A percentile compares a stretch with the other conserved stretches of the same genome.
Conservation (phyloP, 2,888 invertebrate genomes). For the Chironomus tentans region DNA sequence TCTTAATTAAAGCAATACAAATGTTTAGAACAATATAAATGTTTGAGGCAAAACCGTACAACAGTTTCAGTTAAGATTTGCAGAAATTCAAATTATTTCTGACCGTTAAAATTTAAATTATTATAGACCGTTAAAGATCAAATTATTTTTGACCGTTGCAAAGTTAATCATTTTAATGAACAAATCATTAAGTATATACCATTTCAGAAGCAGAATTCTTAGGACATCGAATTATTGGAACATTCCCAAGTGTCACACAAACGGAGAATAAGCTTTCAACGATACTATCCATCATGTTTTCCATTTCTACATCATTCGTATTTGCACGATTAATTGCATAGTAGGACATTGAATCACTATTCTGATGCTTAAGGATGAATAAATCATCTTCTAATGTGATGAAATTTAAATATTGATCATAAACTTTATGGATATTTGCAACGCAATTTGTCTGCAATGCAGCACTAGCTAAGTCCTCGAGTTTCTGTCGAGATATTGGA, state of each 20-base stretch:
- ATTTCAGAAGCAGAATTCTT: constrained; percentile 97
- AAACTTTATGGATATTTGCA: constrained; percentile 89
- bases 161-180: too few species aligned
- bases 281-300: constrained; percentile 82
- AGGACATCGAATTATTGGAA: constrained; percentile 54
- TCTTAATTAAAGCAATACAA: too few species aligned
- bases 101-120: too few species aligned
- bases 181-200: too few species aligned
- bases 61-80: too few species aligned
- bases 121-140: too few species aligned
- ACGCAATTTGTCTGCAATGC: constrained; percentile 85
- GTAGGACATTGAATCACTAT: constrained; percentile 83
- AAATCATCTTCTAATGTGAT: constrained; percentile 96
- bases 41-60: too few species aligned
- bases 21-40: too few species aligned
- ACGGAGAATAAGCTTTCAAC: constrained; percentile 96
- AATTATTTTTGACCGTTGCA: too few species aligned
- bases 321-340: constrained; percentile 93
- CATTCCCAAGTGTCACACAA: constrained; percentile 87
- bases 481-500: constrained; percentile 82
- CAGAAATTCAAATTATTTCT: too few species aligned
- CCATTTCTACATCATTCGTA: constrained; percentile 92
- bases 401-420: constrained; percentile 97
- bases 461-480: constrained; percentile 91
- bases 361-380: constrained; percentile 88